Percentiles rank a stretch among this genome's conserved stretches.
Evolutionary conservation across 2,797 vertebrate species (phyloP).

Genomic region (Liasis olivaceus): DNA sequence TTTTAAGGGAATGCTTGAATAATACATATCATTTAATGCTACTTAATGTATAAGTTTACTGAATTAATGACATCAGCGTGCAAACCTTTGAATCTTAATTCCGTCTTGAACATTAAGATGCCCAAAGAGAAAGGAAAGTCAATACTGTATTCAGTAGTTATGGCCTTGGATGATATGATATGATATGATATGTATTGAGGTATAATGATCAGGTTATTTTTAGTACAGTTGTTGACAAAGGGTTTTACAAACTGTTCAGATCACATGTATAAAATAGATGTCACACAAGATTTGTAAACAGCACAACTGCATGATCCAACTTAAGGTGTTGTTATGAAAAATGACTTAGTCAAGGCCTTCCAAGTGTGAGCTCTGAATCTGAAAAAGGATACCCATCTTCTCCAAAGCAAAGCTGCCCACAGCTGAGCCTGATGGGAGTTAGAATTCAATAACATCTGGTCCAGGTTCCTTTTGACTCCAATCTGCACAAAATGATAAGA

Average conservation of each 20-base stretch:
- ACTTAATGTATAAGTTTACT: background rate
- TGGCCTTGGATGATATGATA: background rate
- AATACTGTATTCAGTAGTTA: background rate
- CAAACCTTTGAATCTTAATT: background rate
- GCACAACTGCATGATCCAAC: background rate
- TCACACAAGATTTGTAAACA: background rate
- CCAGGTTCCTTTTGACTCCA: background rate
- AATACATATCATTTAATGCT: constrained; percentile 23
- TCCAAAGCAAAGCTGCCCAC: background rate
- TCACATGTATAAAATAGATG: background rate
- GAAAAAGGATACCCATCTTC: background rate
- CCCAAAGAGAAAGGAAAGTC: background rate
- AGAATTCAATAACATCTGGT: background rate
- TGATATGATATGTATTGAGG: background rate
- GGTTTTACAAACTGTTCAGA: background rate
- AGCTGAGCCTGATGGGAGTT: background rate
- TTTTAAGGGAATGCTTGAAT: background rate
- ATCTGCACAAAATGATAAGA: background rate
- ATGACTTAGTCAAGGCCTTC: too few relatives aligned
- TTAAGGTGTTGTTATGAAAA: background rate
- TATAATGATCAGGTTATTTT: background rate
- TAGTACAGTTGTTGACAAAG: background rate
- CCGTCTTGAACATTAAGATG: background rate
- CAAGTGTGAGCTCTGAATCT: background rate
- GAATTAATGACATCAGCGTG: background rate